Conservation (phyloP, 2,797 vertebrate genomes). For the Buceros bicornis region DNA sequence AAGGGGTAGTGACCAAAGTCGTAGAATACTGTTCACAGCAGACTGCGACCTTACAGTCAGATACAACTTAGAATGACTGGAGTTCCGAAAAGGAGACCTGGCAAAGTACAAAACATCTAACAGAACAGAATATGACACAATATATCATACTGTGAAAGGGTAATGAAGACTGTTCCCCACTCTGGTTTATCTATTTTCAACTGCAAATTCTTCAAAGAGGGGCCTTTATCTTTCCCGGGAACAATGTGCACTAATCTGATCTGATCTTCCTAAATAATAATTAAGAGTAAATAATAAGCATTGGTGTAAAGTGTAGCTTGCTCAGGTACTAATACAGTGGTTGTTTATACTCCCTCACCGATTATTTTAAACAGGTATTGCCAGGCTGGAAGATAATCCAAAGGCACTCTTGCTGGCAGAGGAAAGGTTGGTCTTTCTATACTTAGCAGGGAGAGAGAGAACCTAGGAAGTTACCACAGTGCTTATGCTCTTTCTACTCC, state of each 20-base stretch:
- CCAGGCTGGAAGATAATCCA: not conserved
- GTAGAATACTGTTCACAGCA: no score
- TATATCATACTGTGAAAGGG: no score
- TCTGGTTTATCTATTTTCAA: not conserved
- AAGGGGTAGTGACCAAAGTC: no score
- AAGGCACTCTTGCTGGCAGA: not conserved
- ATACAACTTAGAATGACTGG: no score
- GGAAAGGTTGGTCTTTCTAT: not conserved
- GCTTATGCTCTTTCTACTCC: rapidly evolving
- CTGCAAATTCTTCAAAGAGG: not conserved
- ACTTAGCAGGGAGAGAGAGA: not conserved
- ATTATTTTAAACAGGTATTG: not conserved
- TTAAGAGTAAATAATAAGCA: not conserved
- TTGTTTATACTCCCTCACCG: not conserved
- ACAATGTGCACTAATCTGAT: not conserved
- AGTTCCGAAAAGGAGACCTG: no score
- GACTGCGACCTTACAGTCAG: no score
- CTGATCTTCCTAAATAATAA: not conserved
- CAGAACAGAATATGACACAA: no score
- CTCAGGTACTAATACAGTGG: not conserved
- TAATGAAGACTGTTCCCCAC: not conserved
- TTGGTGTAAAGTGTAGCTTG: not conserved
- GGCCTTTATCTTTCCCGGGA: not conserved
- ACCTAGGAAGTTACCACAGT: not conserved
- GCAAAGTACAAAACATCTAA: no score